Evolutionary conservation across 2,797 vertebrate species (phyloP).

Genomic region (Falco novaeseelandiae): DNA sequence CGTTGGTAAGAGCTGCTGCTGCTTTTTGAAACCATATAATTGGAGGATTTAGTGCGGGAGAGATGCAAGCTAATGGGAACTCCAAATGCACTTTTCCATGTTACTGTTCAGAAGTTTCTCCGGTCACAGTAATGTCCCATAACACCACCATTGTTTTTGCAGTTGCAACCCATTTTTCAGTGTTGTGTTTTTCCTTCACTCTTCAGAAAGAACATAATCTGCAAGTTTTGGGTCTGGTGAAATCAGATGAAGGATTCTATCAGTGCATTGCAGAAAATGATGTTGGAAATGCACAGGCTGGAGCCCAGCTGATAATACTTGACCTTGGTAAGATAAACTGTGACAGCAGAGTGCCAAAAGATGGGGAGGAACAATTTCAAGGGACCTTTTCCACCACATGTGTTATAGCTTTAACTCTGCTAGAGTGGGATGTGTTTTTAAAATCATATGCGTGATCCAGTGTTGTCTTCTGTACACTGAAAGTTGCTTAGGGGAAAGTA

Average conservation of each 20-base stretch:
- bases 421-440: neutral
- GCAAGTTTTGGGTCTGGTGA: constrained; percentile 95
- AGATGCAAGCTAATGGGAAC: neutral
- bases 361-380: neutral
- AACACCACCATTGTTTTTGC: neutral
- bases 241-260: constrained; percentile 98
- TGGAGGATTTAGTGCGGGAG: neutral
- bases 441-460: neutral
- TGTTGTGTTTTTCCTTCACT: neutral
- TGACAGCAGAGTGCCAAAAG: neutral
- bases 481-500: neutral
- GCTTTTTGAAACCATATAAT: neutral
- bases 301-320: constrained; percentile 94
- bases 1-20: neutral
- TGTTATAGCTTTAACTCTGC: neutral
- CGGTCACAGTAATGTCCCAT: fast-evolving
- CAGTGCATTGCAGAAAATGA: constrained; percentile 97
- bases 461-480: neutral
- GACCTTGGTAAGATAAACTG: constrained; percentile 88
- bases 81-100: neutral
- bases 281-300: constrained; percentile 92
- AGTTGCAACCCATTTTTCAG: neutral
- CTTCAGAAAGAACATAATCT: constrained; percentile 94
- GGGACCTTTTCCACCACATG: neutral
- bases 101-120: neutral